A percentile compares a stretch with the other conserved stretches of the same genome.
Conservation (phyloP, 1,140 invertebrate genomes). For the Tetramorium parvispinum region DNA sequence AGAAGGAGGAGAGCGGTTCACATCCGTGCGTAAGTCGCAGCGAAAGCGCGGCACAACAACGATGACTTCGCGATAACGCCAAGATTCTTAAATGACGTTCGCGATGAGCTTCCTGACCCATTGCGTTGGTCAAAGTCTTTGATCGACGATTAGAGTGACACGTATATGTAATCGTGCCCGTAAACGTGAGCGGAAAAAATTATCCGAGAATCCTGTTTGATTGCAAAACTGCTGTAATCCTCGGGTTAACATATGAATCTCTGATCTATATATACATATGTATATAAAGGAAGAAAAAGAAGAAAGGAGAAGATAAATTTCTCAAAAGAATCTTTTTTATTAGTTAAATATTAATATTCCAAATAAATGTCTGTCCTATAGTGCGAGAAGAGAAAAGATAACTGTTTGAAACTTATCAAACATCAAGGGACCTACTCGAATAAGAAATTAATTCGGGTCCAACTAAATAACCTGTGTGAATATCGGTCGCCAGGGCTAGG, state of each 20-base stretch:
- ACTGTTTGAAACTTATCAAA: not conserved
- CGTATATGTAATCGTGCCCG: constrained; percentile 1
- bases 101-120: constrained; percentile 37
- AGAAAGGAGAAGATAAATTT: not conserved
- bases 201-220: not conserved
- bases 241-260: not conserved
- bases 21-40: constrained; percentile 25
- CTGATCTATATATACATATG: not conserved
- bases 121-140: constrained; percentile 7
- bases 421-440: not conserved
- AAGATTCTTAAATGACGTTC: constrained; percentile 7
- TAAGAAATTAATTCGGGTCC: not conserved
- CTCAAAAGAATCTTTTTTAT: not conserved
- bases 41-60: constrained; percentile 24
- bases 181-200: constrained; percentile 36
- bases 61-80: constrained; percentile 42
- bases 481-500: not conserved
- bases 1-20: not conserved
- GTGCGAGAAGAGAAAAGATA: not conserved
- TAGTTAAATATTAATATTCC: constrained; percentile 3
- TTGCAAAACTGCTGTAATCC: not conserved
- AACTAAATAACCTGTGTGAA: not conserved
- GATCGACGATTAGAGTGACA: constrained; percentile 43
- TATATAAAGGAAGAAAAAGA: not conserved
- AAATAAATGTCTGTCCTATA: not conserved